Percentiles rank a stretch among this genome's conserved stretches.
Evolutionary conservation across 2,797 vertebrate species (phyloP).

Genomic region (Chloroceryle inda): DNA sequence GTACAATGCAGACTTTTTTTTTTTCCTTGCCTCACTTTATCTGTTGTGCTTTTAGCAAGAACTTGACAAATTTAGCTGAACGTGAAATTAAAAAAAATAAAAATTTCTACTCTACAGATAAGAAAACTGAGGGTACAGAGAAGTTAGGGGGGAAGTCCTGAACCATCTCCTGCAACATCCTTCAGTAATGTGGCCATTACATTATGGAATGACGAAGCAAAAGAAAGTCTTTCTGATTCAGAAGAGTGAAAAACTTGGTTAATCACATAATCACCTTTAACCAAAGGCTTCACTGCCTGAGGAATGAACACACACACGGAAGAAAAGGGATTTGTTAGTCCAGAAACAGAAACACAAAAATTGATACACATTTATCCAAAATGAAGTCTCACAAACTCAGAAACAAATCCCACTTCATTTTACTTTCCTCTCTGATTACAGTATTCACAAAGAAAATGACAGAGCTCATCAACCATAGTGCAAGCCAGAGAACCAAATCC

Average conservation of each 20-base stretch:
- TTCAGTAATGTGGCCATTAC: not conserved
- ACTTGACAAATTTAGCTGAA: not conserved
- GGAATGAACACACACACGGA: accelerated
- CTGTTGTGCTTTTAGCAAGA: not conserved
- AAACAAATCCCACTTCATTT: not conserved
- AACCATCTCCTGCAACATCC: not conserved
- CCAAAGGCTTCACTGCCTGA: not conserved
- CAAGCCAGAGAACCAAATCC: not conserved
- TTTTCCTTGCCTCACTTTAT: not conserved
- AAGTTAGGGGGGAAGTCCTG: not conserved
- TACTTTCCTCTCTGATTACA: not conserved
- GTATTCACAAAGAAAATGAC: not conserved
- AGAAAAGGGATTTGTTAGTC: not conserved
- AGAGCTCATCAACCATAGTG: not conserved
- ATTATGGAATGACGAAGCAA: not conserved
- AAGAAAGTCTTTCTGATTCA: not conserved
- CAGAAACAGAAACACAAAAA: not conserved
- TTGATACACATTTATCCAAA: not conserved
- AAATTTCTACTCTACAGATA: not conserved
- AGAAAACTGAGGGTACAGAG: not conserved
- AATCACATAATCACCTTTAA: not conserved
- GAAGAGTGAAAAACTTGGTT: not conserved
- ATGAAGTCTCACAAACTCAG: not conserved
- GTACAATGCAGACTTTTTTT: not conserved
- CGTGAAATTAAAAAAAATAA: not conserved